Conservation (phyloP, 2,797 vertebrate genomes). For the Alosa sapidissima region DNA sequence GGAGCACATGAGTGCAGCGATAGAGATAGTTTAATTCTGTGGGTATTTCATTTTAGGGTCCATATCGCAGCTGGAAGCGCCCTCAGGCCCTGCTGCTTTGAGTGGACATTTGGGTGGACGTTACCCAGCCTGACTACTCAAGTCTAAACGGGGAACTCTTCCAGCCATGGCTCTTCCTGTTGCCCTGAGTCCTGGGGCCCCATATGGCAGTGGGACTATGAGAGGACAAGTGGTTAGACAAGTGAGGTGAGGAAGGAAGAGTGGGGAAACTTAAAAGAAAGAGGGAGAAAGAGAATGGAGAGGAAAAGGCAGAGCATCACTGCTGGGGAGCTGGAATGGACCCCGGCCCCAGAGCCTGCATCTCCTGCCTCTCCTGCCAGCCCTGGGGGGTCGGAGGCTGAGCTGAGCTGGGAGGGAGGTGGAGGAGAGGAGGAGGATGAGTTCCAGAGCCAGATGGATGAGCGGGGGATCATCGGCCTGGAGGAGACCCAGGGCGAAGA, state of each 20-base stretch:
- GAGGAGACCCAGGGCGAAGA: slow-evolving; percentile 48
- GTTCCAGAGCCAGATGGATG: slow-evolving; percentile 70
- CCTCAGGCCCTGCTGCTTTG: not conserved
- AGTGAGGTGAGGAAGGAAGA: not conserved
- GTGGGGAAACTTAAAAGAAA: not conserved
- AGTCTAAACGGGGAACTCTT: not conserved
- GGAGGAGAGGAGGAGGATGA: slow-evolving; percentile 45
- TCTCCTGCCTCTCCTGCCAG: slow-evolving; percentile 58
- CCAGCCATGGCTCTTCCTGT: not conserved
- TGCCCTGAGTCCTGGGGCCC: not conserved
- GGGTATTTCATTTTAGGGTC: not conserved
- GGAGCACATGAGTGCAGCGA: not conserved
- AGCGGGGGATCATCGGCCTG: slow-evolving; percentile 76
- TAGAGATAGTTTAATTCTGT: not conserved
- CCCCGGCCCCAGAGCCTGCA: slow-evolving; percentile 54
- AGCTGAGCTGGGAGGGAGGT: slow-evolving; percentile 42
- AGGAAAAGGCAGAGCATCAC: slow-evolving; percentile 44
- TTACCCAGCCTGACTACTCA: not conserved
- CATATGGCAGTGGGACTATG: not conserved
- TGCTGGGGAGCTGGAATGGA: slow-evolving; percentile 61
- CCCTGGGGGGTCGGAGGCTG: slow-evolving; percentile 43
- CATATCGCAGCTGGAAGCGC: not conserved
- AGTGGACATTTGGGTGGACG: slow-evolving; percentile 10
- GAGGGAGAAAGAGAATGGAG: slow-evolving; percentile 57
- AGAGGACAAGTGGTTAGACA: not conserved